A percentile compares a stretch with the other conserved stretches of the same genome.
phyloP scores from a whole-genome alignment of 1,140 invertebrate genomes.

The Musca vetustissima region DNA sequence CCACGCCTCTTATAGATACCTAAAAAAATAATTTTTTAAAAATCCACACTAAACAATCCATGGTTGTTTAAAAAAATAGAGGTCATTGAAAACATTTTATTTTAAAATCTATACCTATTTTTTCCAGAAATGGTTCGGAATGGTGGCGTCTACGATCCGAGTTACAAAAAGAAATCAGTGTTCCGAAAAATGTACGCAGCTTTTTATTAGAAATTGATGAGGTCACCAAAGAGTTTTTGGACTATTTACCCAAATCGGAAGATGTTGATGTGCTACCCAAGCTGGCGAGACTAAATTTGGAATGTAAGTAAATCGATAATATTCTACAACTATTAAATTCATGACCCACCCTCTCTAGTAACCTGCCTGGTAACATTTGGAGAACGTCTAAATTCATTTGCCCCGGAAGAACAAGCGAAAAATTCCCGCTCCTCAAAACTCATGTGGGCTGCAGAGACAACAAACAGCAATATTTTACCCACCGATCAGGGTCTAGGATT shows the following conservation, averaged over 20 bases:
- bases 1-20: no score
- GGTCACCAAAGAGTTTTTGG: constrained; percentile 68
- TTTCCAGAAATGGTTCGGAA: constrained; percentile 74
- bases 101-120: no score
- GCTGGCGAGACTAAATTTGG: constrained; percentile 74
- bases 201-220: constrained; percentile 67
- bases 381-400: constrained; percentile 66
- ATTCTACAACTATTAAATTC: no score
- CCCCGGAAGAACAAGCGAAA: constrained; percentile 59
- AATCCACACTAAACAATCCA: no score
- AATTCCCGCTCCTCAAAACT: constrained; percentile 68
- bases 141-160: constrained; percentile 79
- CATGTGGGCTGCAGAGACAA: constrained; percentile 70
- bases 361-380: constrained; percentile 71
- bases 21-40: no score
- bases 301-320: no score
- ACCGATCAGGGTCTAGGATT: constrained; percentile 76
- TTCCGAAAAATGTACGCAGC: constrained; percentile 66
- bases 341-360: constrained; percentile 62
- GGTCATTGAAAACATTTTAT: no score
- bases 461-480: constrained; percentile 68
- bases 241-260: constrained; percentile 44
- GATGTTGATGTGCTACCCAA: constrained; percentile 68
- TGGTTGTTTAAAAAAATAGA: no score
- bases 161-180: constrained; percentile 79